These are phyloP conservation scores for Cosmia trapezina DNA, from an alignment of 2,888 invertebrate species.

Conservation along the genomic window DNA sequence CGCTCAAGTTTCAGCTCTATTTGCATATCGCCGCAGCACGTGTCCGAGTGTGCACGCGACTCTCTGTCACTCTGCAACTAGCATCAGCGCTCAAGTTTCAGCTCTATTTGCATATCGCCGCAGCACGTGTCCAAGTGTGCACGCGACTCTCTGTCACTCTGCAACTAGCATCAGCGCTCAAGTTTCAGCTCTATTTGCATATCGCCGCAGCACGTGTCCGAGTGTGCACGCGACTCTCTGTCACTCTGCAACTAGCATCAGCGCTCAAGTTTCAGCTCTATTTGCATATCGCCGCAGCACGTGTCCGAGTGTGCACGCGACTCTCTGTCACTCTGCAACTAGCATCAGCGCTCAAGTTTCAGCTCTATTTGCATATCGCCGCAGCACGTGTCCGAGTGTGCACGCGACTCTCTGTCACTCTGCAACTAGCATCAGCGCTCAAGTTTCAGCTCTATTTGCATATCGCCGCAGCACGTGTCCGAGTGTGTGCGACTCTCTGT, in stretches of 20 bases:
- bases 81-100: slow-evolving; percentile 24
- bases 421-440: slow-evolving; percentile 31
- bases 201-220: slow-evolving; percentile 9
- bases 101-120: slow-evolving; percentile 46
- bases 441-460: slow-evolving; percentile 43
- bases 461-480: slow-evolving; percentile 13
- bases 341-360: slow-evolving; percentile 26
- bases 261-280: slow-evolving; percentile 22
- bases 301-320: background rate
- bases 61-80: slow-evolving; percentile 22
- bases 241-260: slow-evolving; percentile 33
- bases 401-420: slow-evolving; percentile 1
- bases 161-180: slow-evolving; percentile 32
- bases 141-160: background rate
- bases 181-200: slow-evolving; percentile 44
- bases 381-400: background rate
- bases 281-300: slow-evolving; percentile 39
- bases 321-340: slow-evolving; percentile 22
- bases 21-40: slow-evolving; percentile 34
- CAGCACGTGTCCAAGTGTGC: background rate
- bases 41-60: background rate
- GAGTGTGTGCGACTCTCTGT: background rate
- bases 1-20: slow-evolving; percentile 30
- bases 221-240: background rate
- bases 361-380: slow-evolving; percentile 46